These are phyloP conservation scores for Conchocele bisecta DNA, from an alignment of 2,888 invertebrate genomes.

Conservation along the genomic window DNA sequence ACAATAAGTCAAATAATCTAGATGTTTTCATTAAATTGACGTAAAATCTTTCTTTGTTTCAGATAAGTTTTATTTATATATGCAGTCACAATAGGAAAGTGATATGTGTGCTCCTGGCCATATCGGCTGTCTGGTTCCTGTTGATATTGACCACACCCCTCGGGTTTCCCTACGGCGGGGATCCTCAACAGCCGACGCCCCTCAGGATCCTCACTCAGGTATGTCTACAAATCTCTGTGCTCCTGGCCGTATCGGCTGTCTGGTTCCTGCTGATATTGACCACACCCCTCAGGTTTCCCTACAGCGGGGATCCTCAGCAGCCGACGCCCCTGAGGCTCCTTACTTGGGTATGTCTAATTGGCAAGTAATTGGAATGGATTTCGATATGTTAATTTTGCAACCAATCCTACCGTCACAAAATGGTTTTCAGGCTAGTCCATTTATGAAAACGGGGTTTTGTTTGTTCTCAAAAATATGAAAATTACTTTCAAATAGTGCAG, in stretches of 20 bases:
- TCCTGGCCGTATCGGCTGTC: conserved; percentile 74
- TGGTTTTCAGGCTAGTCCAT: too few species aligned
- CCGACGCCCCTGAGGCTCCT: conserved; percentile 90
- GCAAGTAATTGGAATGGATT: too few species aligned
- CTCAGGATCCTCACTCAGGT: conserved; percentile 91
- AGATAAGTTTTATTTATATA: conserved; percentile 83
- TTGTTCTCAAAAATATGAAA: too few species aligned
- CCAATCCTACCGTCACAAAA: too few species aligned
- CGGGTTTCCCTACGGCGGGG: conserved; percentile 89
- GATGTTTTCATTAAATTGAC: too few species aligned
- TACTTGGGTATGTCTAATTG: conserved; percentile 88
- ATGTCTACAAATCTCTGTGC: conserved; percentile 74
- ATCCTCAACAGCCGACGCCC: conserved; percentile 86
- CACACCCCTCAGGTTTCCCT: conserved; percentile 89
- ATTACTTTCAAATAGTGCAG: too few species aligned
- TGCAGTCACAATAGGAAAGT: conserved; percentile 80
- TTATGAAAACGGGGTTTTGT: too few species aligned
- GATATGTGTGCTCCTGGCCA: conserved; percentile 68
- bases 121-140: conserved; percentile 77
- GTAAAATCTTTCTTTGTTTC: conserved; percentile 83
- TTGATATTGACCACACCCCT: conserved; percentile 86
- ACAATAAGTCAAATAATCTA: too few species aligned
- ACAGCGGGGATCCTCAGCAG: conserved; percentile 86
- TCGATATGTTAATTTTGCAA: too few species aligned
- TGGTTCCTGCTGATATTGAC: conserved; percentile 84